These are phyloP conservation scores for Sebastes minor DNA, from an alignment of 2,797 vertebrate genomes.

Conservation along the genomic window DNA sequence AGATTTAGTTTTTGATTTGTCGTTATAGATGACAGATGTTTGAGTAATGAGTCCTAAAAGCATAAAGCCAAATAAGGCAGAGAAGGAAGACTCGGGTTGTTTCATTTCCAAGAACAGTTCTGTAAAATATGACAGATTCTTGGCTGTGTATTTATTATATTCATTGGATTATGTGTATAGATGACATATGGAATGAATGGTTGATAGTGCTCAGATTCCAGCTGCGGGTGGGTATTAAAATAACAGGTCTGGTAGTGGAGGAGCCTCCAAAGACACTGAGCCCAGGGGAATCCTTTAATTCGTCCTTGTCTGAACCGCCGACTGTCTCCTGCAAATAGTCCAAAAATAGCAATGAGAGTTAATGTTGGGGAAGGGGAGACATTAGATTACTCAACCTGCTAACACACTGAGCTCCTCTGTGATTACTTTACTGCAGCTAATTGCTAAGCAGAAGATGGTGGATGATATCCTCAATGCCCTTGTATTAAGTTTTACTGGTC, in stretches of 20 bases:
- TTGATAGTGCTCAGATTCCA: constrained; percentile 16
- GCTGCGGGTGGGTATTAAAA: constrained; percentile 37
- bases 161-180: constrained; percentile 4
- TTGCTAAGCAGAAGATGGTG: constrained; percentile 15
- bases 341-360: constrained; percentile 48
- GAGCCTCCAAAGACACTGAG: constrained; percentile 39
- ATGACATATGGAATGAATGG: constrained; percentile 40
- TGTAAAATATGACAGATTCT: neutral
- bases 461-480: constrained; percentile 4
- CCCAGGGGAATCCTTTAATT: constrained; percentile 54
- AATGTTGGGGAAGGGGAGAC: neutral
- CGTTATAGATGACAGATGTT: neutral
- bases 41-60: neutral
- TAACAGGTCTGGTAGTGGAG: constrained; percentile 25
- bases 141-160: neutral
- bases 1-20: neutral
- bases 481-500: neutral
- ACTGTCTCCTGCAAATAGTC: constrained; percentile 34
- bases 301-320: constrained; percentile 51
- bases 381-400: constrained; percentile 40
- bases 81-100: neutral
- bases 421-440: constrained; percentile 34
- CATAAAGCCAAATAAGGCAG: neutral
- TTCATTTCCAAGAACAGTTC: neutral
- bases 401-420: constrained; percentile 18